These are phyloP conservation scores for Adineta ricciae DNA, from an alignment of 2,888 invertebrate genomes.

Conservation along the genomic window DNA sequence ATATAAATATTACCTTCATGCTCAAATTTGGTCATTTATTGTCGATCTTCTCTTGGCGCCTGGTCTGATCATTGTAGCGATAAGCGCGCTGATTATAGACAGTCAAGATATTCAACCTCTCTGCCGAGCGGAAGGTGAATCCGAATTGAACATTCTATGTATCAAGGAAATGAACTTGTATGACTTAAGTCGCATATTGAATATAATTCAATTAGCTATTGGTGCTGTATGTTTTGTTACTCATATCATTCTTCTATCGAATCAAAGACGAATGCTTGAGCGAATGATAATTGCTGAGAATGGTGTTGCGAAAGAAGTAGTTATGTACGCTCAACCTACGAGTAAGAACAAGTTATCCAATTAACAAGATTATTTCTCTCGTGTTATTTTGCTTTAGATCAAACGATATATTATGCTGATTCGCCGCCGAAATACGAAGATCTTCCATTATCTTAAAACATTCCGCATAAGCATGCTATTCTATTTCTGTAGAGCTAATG, in stretches of 20 bases:
- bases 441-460: not conserved
- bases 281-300: not conserved
- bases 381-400: not conserved
- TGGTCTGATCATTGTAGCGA: not conserved
- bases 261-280: not conserved
- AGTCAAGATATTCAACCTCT: not conserved
- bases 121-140: not conserved
- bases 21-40: slow-evolving; percentile 4
- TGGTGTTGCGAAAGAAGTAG: not conserved
- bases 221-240: not conserved
- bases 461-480: not conserved
- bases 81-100: not conserved
- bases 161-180: not conserved
- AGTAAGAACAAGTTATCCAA: not conserved
- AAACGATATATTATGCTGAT: not conserved
- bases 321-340: not conserved
- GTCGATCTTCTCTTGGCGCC: not conserved
- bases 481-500: not conserved
- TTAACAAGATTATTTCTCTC: no score
- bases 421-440: not conserved
- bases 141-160: not conserved
- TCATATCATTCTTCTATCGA: not conserved
- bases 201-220: not conserved
- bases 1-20: not conserved
- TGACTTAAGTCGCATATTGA: not conserved